These are phyloP conservation scores for Cygnus olor DNA, from an alignment of 2,797 vertebrate genomes.

Conservation along the genomic window DNA sequence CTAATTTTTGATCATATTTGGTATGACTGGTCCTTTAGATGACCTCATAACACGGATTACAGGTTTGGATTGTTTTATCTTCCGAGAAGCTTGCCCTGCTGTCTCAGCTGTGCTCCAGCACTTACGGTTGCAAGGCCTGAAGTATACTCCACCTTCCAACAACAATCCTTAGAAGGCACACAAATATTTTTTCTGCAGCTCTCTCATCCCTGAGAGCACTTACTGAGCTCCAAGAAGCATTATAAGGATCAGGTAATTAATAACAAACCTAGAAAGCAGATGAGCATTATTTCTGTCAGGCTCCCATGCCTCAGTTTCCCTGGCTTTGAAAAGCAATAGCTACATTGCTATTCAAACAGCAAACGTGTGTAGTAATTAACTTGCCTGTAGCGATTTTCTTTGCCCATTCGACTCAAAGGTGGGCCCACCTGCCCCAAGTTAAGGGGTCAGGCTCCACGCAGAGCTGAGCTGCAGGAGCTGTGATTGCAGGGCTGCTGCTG, in stretches of 20 bases:
- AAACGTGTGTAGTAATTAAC: neutral
- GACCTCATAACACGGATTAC: neutral
- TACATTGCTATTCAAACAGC: neutral
- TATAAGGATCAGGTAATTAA: neutral
- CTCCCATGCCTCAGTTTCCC: neutral
- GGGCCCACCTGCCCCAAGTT: neutral
- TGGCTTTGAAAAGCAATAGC: neutral
- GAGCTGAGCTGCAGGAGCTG: neutral
- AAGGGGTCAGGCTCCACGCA: neutral
- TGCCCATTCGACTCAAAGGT: neutral
- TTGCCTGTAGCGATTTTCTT: neutral
- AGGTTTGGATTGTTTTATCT: neutral
- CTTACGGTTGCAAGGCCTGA: neutral
- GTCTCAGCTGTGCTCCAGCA: neutral
- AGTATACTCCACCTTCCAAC: neutral
- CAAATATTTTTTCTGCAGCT: neutral
- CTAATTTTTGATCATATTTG: neutral
- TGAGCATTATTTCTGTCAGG: neutral
- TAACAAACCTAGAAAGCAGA: neutral
- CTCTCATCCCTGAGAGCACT: neutral
- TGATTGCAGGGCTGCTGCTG: fast-evolving
- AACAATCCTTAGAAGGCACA: neutral
- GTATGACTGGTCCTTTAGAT: constrained; percentile 14
- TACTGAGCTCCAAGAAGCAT: neutral
- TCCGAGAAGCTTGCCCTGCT: neutral